These are phyloP conservation scores for Scolanthus callimorphus DNA, from an alignment of 92 coral and sea anemone genomes.

Conservation along the genomic window DNA sequence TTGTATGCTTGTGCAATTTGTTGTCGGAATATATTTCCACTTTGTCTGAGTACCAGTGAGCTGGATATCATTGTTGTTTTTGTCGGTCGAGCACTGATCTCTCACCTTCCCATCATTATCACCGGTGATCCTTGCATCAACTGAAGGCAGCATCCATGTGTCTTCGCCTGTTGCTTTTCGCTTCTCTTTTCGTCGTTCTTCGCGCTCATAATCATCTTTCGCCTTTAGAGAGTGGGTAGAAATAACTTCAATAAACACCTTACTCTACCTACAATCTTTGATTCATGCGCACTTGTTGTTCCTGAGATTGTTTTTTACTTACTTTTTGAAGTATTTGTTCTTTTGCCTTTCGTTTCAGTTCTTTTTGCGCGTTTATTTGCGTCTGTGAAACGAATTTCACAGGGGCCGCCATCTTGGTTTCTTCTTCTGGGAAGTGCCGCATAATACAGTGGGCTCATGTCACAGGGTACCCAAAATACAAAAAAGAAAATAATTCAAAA, in stretches of 20 bases:
- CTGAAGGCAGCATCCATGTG: constrained; percentile 92
- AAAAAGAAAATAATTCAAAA: too few species aligned
- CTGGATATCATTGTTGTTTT: too few species aligned
- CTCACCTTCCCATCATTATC: too few species aligned
- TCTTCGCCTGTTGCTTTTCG: constrained; percentile 82
- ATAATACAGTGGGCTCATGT: constrained; percentile 7
- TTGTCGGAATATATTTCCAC: too few species aligned
- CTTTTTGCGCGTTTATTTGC: constrained; percentile 78
- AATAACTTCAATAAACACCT: too few species aligned
- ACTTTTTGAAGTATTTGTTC: constrained; percentile 68
- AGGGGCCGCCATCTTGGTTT: constrained; percentile 95
- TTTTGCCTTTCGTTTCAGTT: constrained; percentile 68
- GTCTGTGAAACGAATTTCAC: constrained; percentile 91
- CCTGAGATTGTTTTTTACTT: constrained; percentile 1
- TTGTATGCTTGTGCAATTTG: too few species aligned
- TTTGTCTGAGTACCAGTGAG: too few species aligned
- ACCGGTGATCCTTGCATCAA: constrained; percentile 57
- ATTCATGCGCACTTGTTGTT: too few species aligned
- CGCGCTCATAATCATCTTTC: constrained; percentile 80
- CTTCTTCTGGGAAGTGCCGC: neutral
- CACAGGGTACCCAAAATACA: constrained; percentile 10
- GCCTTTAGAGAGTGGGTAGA: too few species aligned
- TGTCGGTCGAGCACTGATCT: too few species aligned
- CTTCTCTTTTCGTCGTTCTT: constrained; percentile 61
- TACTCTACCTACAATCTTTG: too few species aligned